Percentiles rank a stretch among this genome's conserved stretches.
These are phyloP conservation scores for Nasonia vitripennis DNA, from an alignment of 1,140 invertebrate genomes.

Conservation along the genomic window DNA sequence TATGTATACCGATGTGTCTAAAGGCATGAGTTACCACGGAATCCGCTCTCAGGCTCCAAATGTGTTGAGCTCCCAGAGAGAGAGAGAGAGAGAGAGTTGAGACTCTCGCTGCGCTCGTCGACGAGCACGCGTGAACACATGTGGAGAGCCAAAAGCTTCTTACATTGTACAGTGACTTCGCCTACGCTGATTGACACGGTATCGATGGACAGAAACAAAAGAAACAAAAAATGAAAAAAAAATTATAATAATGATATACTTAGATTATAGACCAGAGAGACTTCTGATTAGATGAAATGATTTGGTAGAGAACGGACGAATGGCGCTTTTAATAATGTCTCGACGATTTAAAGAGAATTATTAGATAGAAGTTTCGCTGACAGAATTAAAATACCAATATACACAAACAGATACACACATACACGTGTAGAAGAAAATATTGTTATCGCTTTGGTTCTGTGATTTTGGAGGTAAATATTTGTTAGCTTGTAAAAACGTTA, in stretches of 20 bases:
- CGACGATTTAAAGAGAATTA: slow-evolving; percentile 57
- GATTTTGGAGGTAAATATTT: slow-evolving; percentile 74
- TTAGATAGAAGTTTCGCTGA: slow-evolving; percentile 54
- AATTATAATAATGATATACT: slow-evolving; percentile 20
- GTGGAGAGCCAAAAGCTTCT: slow-evolving; percentile 67
- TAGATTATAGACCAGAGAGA: slow-evolving; percentile 38
- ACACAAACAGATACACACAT: slow-evolving; percentile 2
- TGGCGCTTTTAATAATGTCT: slow-evolving; percentile 43
- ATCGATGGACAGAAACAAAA: slow-evolving; percentile 62
- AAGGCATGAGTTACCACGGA: slow-evolving; percentile 62
- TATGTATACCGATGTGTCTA: slow-evolving; percentile 68
- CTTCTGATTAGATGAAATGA: slow-evolving; percentile 25
- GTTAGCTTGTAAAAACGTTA: slow-evolving; percentile 74
- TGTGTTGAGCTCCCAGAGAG: slow-evolving; percentile 48
- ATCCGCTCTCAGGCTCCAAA: slow-evolving; percentile 56
- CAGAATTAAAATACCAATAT: slow-evolving; percentile 63
- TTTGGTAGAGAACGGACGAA: slow-evolving; percentile 5
- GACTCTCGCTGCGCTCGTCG: slow-evolving; percentile 18
- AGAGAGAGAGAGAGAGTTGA: slow-evolving; percentile 46
- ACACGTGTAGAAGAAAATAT: slow-evolving; percentile 61
- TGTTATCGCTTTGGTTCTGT: slow-evolving; percentile 75
- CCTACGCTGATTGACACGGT: slow-evolving; percentile 69
- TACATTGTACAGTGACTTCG: slow-evolving; percentile 75
- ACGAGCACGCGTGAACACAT: background rate
- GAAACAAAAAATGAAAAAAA: slow-evolving; percentile 6